A percentile compares a stretch with the other conserved stretches of the same genome.
phyloP scores from a whole-genome alignment of 35 echinoderm and acorn worm species.

The Heliocidaris tuberculata region DNA sequence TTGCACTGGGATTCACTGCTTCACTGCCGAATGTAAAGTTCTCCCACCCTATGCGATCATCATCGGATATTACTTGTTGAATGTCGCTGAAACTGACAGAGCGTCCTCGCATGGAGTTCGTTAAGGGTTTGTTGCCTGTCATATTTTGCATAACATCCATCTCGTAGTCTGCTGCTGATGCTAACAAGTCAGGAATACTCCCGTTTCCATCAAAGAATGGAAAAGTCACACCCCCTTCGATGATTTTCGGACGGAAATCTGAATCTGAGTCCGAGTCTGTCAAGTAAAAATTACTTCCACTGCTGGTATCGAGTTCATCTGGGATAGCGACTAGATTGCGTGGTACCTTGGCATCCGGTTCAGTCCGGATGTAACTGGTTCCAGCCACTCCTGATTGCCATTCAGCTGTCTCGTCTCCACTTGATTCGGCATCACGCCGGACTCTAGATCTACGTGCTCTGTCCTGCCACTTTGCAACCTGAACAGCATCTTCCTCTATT shows the following conservation, averaged over 20 bases:
- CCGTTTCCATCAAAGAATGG: constrained; percentile 8
- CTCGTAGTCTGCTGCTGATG: constrained; percentile 29
- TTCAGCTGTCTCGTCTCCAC: constrained; percentile 5
- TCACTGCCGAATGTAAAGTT: constrained; percentile 27
- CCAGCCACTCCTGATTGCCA: background rate
- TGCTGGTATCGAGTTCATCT: background rate
- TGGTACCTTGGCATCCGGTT: background rate
- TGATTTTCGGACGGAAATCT: constrained; percentile 27
- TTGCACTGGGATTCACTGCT: background rate
- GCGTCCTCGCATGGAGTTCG: background rate
- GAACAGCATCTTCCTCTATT: background rate
- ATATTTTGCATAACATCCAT: constrained; percentile 30
- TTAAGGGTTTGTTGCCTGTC: background rate
- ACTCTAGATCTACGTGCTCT: background rate
- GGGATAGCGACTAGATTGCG: constrained; percentile 1
- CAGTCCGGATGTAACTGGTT: constrained; percentile 1
- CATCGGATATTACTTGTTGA: constrained; percentile 34
- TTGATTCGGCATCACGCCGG: background rate
- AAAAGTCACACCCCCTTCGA: constrained; percentile 36
- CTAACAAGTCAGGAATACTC: constrained; percentile 27
- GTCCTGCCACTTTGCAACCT: constrained; percentile 22
- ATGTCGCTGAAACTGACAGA: constrained; percentile 48
- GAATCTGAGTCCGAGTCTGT: constrained; percentile 46
- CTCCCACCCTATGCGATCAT: constrained; percentile 31
- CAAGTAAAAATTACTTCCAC: constrained; percentile 28